Evolutionary conservation across 1,140 invertebrate genomes (phyloP).

Genomic region (Watersipora subatra): DNA sequence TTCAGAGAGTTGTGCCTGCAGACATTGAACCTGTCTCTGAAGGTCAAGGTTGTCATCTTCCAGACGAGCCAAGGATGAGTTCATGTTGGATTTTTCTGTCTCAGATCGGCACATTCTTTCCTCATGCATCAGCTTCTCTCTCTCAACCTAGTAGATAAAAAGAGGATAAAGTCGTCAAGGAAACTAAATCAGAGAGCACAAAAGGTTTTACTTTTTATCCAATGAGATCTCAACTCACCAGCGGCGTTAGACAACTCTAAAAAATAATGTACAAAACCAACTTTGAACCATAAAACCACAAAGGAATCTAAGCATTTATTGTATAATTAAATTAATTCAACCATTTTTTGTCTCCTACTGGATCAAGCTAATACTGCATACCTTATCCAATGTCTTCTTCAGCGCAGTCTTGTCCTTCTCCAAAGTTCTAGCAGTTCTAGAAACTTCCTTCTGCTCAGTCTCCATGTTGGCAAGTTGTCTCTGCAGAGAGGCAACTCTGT

Average conservation of each 20-base stretch:
- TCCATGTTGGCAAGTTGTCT: slow-evolving; percentile 29
- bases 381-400: slow-evolving; percentile 40
- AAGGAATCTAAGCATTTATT: too few relatives aligned
- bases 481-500: slow-evolving; percentile 29
- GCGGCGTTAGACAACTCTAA: too few relatives aligned
- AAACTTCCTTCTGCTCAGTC: slow-evolving; percentile 34
- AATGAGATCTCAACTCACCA: too few relatives aligned
- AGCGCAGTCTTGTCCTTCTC: slow-evolving; percentile 41
- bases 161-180: too few relatives aligned
- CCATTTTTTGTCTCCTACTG: too few relatives aligned
- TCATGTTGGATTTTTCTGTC: slow-evolving; percentile 28
- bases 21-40: slow-evolving; percentile 46
- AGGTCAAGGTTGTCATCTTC: slow-evolving; percentile 75
- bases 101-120: slow-evolving; percentile 31
- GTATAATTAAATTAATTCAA: too few relatives aligned
- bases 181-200: too few relatives aligned
- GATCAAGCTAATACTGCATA: too few relatives aligned
- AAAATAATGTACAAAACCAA: too few relatives aligned
- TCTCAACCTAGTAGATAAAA: slow-evolving; percentile 47
- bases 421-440: slow-evolving; percentile 27
- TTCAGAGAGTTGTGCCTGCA: slow-evolving; percentile 43
- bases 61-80: slow-evolving; percentile 38
- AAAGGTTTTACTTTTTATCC: too few relatives aligned
- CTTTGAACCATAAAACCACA: too few relatives aligned
- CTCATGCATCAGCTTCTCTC: slow-evolving; percentile 41